phyloP scores from a whole-genome alignment of 2,888 invertebrate genomes.

The Pimpla rufipes region DNA sequence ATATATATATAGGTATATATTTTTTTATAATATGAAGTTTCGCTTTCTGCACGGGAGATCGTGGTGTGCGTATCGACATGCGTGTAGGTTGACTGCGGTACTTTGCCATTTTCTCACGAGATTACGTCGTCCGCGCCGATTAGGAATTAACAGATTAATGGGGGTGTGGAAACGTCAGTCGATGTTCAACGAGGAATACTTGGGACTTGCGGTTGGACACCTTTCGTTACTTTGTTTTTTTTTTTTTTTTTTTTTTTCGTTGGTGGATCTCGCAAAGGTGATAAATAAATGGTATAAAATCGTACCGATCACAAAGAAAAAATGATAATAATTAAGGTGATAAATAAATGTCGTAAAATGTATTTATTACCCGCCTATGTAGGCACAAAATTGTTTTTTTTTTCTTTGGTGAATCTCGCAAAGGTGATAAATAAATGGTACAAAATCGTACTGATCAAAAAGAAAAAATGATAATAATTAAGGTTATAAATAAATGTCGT shows the following conservation, averaged over 20 bases:
- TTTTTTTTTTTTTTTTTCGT: neutral
- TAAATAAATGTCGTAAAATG: too few relatives aligned
- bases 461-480: too few relatives aligned
- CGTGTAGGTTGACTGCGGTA: constrained; percentile 24
- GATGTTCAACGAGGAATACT: neutral
- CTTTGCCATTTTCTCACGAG: constrained; percentile 55
- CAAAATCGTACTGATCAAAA: too few relatives aligned
- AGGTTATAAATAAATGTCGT: too few relatives aligned
- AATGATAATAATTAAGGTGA: too few relatives aligned
- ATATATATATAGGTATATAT: neutral
- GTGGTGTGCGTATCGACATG: constrained; percentile 18
- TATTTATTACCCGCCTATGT: too few relatives aligned
- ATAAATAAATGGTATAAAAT: too few relatives aligned
- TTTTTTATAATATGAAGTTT: neutral
- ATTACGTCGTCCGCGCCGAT: constrained; percentile 37
- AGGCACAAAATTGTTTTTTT: too few relatives aligned
- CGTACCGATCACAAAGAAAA: too few relatives aligned
- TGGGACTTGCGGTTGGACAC: neutral
- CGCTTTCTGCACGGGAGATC: constrained; percentile 27
- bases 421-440: too few relatives aligned
- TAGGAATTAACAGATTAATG: constrained; percentile 35
- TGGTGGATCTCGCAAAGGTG: too few relatives aligned
- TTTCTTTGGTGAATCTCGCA: too few relatives aligned
- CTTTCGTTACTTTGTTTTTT: neutral
- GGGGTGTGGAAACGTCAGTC: neutral